These are phyloP conservation scores for Lateolabrax maculatus DNA, from an alignment of 2,797 vertebrate species.

Conservation along the genomic window DNA sequence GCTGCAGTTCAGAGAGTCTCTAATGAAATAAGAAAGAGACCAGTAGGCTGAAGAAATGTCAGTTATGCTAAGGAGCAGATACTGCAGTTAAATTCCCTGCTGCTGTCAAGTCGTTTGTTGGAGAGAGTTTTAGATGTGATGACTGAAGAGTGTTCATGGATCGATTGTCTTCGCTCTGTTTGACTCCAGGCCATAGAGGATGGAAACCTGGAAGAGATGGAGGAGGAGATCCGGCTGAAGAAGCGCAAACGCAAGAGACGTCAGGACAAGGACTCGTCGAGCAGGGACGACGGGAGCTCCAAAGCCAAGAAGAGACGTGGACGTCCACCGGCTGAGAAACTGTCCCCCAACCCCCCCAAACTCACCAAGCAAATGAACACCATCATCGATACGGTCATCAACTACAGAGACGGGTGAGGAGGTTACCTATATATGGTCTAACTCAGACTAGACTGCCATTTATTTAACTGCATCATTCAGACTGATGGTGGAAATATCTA, in stretches of 20 bases:
- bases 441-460: background rate
- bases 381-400: conserved; percentile 97
- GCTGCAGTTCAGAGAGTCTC: conserved; percentile 10
- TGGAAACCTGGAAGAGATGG: conserved; percentile 98
- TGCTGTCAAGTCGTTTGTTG: background rate
- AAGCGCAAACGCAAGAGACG: conserved; percentile 96
- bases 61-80: background rate
- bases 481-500: too few species aligned
- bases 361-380: conserved; percentile 98
- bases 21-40: conserved; percentile 30
- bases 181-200: conserved; percentile 93
- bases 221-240: conserved; percentile 97
- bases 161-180: background rate
- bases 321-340: conserved; percentile 95
- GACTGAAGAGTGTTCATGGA: accelerated
- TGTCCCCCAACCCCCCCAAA: conserved; percentile 95
- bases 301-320: conserved; percentile 96
- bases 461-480: background rate
- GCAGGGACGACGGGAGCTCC: conserved; percentile 89
- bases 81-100: background rate
- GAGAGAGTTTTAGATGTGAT: background rate
- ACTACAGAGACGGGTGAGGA: conserved; percentile 95
- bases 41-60: background rate
- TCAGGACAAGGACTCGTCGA: conserved; percentile 91
- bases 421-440: background rate